A percentile compares a stretch with the other conserved stretches of the same genome.
These are phyloP conservation scores for Chunga burmeisteri DNA, from an alignment of 2,113 vertebrate species.

Conservation along the genomic window DNA sequence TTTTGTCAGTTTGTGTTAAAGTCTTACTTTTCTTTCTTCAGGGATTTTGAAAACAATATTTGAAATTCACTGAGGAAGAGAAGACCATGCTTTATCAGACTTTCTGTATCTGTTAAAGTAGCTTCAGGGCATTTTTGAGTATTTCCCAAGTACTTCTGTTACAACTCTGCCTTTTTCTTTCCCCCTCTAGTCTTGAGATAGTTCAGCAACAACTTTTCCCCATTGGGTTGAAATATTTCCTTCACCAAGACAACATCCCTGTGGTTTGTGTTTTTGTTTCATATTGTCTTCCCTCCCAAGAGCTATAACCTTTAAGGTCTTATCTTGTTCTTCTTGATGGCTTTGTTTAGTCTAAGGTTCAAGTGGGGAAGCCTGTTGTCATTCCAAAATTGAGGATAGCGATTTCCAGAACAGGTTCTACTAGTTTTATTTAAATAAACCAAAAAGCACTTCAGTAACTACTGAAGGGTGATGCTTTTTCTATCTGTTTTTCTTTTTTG, in stretches of 20 bases:
- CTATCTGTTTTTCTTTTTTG: neutral
- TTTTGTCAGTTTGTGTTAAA: neutral
- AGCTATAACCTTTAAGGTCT: neutral
- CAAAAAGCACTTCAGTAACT: neutral
- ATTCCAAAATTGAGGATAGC: neutral
- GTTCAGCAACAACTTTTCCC: neutral
- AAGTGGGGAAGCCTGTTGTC: neutral
- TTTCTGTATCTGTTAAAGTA: neutral
- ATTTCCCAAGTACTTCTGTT: neutral
- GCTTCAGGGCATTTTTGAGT: neutral
- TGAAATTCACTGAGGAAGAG: neutral
- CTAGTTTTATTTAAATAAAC: neutral
- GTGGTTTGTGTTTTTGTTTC: constrained; percentile 1
- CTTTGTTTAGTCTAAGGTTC: constrained; percentile 41
- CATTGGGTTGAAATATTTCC: neutral
- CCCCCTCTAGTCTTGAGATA: neutral
- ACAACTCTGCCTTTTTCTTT: neutral
- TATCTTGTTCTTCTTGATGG: neutral
- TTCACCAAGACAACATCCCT: neutral
- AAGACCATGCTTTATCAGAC: neutral
- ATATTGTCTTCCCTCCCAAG: neutral
- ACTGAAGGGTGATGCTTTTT: neutral
- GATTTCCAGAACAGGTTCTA: constrained; percentile 23
- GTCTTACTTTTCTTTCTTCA: neutral
- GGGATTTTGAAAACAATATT: neutral